Percentiles rank a stretch among this genome's conserved stretches.
These are phyloP conservation scores for Eudasyphora cyanicolor DNA, from an alignment of 2,888 invertebrate genomes.

Conservation along the genomic window DNA sequence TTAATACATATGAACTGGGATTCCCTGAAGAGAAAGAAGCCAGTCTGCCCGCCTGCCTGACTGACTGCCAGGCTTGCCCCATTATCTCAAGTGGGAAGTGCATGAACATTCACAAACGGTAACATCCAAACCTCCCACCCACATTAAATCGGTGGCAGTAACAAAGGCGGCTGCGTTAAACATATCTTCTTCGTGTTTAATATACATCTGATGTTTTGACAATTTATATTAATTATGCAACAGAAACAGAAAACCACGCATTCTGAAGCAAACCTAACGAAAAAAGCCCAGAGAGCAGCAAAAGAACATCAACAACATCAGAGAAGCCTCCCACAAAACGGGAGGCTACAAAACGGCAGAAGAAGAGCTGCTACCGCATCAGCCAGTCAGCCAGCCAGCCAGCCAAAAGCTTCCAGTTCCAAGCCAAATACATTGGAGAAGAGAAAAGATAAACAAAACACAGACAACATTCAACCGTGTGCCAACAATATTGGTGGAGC, in stretches of 20 bases:
- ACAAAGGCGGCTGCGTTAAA: constrained; percentile 31
- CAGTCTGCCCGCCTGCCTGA: background rate
- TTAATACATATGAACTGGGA: background rate
- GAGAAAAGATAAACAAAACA: no score
- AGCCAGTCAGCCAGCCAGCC: background rate
- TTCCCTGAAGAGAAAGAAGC: background rate
- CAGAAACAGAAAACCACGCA: constrained; percentile 15
- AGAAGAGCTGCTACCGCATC: background rate
- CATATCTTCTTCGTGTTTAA: constrained; percentile 54
- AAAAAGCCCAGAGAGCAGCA: background rate
- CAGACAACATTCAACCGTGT: no score
- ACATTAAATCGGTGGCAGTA: constrained; percentile 11
- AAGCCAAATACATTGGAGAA: background rate
- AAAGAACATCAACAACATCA: constrained; percentile 29
- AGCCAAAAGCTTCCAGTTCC: background rate
- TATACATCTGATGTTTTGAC: constrained; percentile 62
- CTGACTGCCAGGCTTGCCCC: background rate
- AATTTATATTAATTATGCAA: constrained; percentile 68
- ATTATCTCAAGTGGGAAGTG: background rate
- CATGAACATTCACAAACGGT: background rate
- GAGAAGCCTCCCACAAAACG: constrained; percentile 28
- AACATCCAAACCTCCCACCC: background rate
- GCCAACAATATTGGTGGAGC: background rate
- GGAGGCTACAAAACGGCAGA: background rate
- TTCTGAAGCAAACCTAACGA: background rate